Evolutionary conservation across 2,797 vertebrate species (phyloP), one percentile per base, ranked within the genome.

Genomic region (Chaetophractus vellerosus): DNA sequence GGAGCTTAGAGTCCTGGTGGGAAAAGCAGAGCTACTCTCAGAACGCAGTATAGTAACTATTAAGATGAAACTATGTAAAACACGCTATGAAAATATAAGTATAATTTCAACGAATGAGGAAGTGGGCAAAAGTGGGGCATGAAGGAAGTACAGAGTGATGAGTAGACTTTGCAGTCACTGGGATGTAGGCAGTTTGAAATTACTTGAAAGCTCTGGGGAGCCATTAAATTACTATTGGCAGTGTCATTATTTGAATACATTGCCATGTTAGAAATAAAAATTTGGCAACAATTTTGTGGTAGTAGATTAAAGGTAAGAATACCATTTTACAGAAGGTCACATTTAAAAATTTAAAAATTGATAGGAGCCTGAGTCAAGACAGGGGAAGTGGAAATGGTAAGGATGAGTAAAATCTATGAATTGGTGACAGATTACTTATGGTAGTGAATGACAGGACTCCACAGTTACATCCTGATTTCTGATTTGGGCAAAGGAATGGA

Each of bases 261-360:
- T 89, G 9, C 88, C 24, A 85, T 6, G 15, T 75, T 76, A 84
- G 87, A 89, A 91, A 75, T 64, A 59, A 91, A 86, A 69, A 5
- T 79, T 11, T 80, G 14, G 9, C 2, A 52, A 96, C 4, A 59
- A 57, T 11, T 2, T 50, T 72, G 23, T 2, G 24, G 6, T 9
- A 6, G 3, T 52, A 75, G n/a, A 86, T 8, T 31, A 19, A 5
- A 74, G 16, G 63, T 3, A 48, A 79, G 45, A 80, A 75, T 57
- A 50, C 4, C 15, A 64, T 50, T 74, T 0, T 12, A 26, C 3
- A 66, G 19, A 2, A 0, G 4, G 4, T 12, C 52, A 71, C 33
- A 52, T 79, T 75, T 84, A 69, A 80, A 92, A 89, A 69, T 21
- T n/a, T 6, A 33, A 52, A 15, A 87, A 83, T 21, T 61, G 41